phyloP scores from a whole-genome alignment of 2,888 invertebrate genomes.

The Falcaria lacertinaria region DNA sequence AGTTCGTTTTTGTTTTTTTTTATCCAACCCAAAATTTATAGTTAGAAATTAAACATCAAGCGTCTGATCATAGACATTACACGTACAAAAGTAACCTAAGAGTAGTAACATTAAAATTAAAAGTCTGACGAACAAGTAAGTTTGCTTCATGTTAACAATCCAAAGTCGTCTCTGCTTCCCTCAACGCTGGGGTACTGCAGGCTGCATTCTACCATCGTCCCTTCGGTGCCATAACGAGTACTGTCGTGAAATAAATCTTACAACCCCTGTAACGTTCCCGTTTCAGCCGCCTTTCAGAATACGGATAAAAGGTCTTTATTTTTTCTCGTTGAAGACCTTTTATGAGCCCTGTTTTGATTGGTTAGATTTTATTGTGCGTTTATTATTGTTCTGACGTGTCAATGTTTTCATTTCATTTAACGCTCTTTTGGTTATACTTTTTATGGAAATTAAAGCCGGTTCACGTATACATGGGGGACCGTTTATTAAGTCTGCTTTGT shows the following conservation, averaged over 20 bases:
- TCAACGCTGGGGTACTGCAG: constrained; percentile 36
- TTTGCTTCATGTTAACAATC: constrained; percentile 2
- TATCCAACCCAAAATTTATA: too few relatives aligned
- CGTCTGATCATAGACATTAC: background rate
- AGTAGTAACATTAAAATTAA: background rate
- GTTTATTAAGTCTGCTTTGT: background rate
- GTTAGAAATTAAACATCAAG: too few relatives aligned
- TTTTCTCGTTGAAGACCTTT: constrained; percentile 64
- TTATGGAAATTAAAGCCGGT: background rate
- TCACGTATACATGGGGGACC: background rate
- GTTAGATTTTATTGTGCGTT: constrained; percentile 52
- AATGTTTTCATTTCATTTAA: constrained; percentile 5
- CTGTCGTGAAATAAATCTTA: constrained; percentile 75
- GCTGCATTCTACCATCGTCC: constrained; percentile 62
- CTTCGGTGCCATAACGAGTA: constrained; percentile 70
- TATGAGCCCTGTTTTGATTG: constrained; percentile 58
- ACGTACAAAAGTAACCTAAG: background rate
- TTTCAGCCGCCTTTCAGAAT: constrained; percentile 63
- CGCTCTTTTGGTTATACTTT: background rate
- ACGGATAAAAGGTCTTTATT: constrained; percentile 72
- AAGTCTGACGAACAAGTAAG: constrained; percentile 2
- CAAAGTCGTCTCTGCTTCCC: constrained; percentile 23
- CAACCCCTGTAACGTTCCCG: constrained; percentile 57
- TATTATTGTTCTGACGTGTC: constrained; percentile 24
- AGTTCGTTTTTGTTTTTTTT: too few relatives aligned